Base-by-base conservation (phyloP, 2,888 invertebrate genomes). In the Dasypolia templi region DNA sequence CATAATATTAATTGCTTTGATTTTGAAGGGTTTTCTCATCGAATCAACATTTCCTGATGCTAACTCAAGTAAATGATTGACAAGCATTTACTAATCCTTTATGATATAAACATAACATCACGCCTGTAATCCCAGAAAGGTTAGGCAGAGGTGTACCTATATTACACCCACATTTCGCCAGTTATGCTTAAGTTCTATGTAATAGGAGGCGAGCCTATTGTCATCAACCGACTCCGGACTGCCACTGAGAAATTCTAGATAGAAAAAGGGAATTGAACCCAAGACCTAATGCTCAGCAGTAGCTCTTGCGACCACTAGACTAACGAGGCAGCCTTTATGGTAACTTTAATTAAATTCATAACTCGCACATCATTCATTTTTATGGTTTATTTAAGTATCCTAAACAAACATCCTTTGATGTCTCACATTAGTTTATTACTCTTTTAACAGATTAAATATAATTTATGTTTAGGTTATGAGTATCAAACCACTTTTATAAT, bases 391-490 rank as follows among this genome's bases (percentile, higher is more conserved):
- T 58, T n/a, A 51, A 51, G 62, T 42, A 51, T 44, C n/a, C 32
- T 77, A 77, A 68, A 59, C 59, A 72, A 39, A 67, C 19, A 39
- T 42, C 12, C n/a, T 80, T 81, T 72, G 67, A 81, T 77, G 59
- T 68, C 49, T 55, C 12, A 29, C 29, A 61, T 32, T 61, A 77
- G 26, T 26, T 68, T 72, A 72, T 61, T 42, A 32, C 35, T 62
- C 4, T 55, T 67, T 51, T 51, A 75, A 19, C 29, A 46, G 17
- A 62, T 80, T 29, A 14, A 75, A 75, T 75, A 11, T 32, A 42
- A 58, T 76, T 56, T 59, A 1, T 72, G 71, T 79, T 76, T 71
- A 59, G 35, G 7, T 72, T 72, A 68, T 14, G 14, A 19, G 0
- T 29, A 77, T 72, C 26, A 51, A 72, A 56, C 44, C 22, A 68